These are phyloP conservation scores for zebrafish (Danio rerio) DNA, from an alignment of 2,113 vertebrate species.

Conservation along the genomic window DNA sequence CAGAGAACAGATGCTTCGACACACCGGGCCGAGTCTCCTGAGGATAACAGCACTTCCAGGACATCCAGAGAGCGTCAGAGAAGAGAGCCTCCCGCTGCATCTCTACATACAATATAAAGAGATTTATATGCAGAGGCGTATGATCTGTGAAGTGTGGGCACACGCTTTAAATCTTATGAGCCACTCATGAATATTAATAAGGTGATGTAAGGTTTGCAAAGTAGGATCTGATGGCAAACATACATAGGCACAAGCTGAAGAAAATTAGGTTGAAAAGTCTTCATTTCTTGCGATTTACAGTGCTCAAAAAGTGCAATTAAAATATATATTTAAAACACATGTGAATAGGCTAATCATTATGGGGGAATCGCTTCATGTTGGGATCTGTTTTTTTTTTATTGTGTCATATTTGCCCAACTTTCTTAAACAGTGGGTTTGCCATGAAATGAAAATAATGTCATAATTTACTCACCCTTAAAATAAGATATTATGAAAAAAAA, in stretches of 20 bases:
- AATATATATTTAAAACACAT: slow-evolving; percentile 57
- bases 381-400: slow-evolving; percentile 26
- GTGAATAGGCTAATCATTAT: too few species aligned
- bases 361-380: too few species aligned
- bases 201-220: not conserved
- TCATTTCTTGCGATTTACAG: too few species aligned
- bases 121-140: not conserved
- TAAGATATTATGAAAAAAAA: too few species aligned
- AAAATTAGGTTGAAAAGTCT: too few species aligned
- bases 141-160: not conserved
- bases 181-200: slow-evolving; percentile 4
- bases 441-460: slow-evolving; percentile 59
- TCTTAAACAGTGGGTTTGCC: not conserved
- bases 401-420: slow-evolving; percentile 58
- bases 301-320: not conserved
- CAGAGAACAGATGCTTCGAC: slow-evolving; percentile 28
- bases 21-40: slow-evolving; percentile 4
- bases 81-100: not conserved
- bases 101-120: not conserved
- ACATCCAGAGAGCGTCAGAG: slow-evolving; percentile 6
- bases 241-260: too few species aligned
- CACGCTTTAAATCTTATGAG: not conserved
- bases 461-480: not conserved
- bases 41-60: not conserved
- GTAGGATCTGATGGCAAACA: too few species aligned